Evolutionary conservation across 1,140 invertebrate species (phyloP).

Genomic region (Rhynchophorus ferrugineus): DNA sequence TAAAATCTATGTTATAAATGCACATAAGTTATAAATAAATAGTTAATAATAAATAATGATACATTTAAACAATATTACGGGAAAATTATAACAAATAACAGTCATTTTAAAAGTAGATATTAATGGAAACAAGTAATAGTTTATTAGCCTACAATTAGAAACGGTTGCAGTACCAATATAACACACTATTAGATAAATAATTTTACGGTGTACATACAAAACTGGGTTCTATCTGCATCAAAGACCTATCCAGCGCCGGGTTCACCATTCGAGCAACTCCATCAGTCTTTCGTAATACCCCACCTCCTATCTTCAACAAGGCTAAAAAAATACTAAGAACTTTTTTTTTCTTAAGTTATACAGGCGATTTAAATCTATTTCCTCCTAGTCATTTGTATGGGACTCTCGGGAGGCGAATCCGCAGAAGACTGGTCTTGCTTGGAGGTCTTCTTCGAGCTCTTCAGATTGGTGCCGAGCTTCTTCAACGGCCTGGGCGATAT

Average conservation of each 20-base stretch:
- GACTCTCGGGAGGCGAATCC: constrained; percentile 46
- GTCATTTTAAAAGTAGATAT: not conserved
- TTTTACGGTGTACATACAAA: too few relatives aligned
- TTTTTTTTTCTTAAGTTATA: too few relatives aligned
- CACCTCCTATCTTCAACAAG: too few relatives aligned
- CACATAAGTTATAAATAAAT: constrained; percentile 8
- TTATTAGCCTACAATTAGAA: not conserved
- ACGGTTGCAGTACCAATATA: not conserved
- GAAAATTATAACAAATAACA: not conserved
- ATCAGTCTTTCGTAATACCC: too few relatives aligned
- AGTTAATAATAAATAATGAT: constrained; percentile 5
- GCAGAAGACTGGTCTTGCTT: constrained; percentile 36
- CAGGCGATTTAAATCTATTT: too few relatives aligned
- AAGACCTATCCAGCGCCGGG: too few relatives aligned
- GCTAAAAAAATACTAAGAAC: too few relatives aligned
- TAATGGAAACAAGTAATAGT: too few relatives aligned
- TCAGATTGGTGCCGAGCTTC: constrained; percentile 44
- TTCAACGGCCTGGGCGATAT: constrained; percentile 45
- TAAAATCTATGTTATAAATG: constrained; percentile 5
- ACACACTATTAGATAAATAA: too few relatives aligned
- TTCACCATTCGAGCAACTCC: too few relatives aligned
- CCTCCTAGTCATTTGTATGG: constrained; percentile 36
- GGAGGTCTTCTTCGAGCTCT: constrained; percentile 36
- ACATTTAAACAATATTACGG: not conserved
- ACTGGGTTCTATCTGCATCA: too few relatives aligned